Base-by-base conservation (phyloP, 2,797 vertebrate species). In the Cirrhinus molitorella region DNA sequence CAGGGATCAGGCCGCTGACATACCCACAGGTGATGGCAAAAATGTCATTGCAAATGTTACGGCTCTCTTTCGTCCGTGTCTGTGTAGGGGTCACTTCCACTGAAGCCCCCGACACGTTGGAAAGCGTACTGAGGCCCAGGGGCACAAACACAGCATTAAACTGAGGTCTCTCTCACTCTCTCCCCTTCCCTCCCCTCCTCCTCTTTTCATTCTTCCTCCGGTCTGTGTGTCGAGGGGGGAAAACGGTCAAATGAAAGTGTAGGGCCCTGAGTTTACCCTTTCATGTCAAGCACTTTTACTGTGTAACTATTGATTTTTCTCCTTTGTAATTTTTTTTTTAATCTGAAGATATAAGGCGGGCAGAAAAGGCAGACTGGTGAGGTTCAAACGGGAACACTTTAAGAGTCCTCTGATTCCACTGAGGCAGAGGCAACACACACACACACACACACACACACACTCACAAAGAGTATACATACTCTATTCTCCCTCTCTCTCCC, bases 31-130 rank as follows among this genome's bases (percentile, higher is more conserved):
- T 94, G 93, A 94, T 92, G 91, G 93, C 91, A 94, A 95, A 95
- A 95, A 95, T 95, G 94, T 95, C 93, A 95, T 89, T 93, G 94
- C 92, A 95, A 95, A 95, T 94, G 93, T 94, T 93, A 93, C 91
- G 91, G 93, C 94, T 93, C 89, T 92, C 91, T 93, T 90, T 88
- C 90, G 92, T 93, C 91, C 91, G 91, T 94, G 92, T 93, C 90
- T 93, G 91, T 85, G 89, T 91, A 91, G 92, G 94, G 93, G 94
- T 95, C 94, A 95, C 91, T 92, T 93, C 93, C 92, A 93, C 91
- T 83, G 91, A 91, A 92, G 89, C 91, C 92, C 90, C 91, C 87
- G 89, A 94, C 94, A 94, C 91, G 86, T 93, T 86, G 90, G 89
- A 92, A 93, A 94, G 88, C 79, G 91, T 92, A 89, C 89, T 13